Evolutionary conservation across 2,888 invertebrate species (phyloP), one percentile per base, ranked within the genome.

Genomic region (Eristalinus aeneus): DNA sequence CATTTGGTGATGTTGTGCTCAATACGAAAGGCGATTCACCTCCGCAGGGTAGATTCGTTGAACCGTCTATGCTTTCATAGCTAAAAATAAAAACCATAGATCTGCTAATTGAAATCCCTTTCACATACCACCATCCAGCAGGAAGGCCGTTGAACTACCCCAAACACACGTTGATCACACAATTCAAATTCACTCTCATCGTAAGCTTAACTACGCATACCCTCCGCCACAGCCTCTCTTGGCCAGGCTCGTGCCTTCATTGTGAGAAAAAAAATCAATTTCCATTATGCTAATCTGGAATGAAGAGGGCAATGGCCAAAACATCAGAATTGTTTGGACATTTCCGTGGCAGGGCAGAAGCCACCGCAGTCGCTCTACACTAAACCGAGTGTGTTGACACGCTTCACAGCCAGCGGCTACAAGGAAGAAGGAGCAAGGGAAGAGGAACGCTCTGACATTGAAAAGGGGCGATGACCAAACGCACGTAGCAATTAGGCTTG

Each of bases 161-260:
- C 31, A 73, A 58, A 8, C 68, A 69, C 58, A 36, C 32, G 61
- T 64, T 76, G 61, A 69, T 65, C 81, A 69, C 65, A 36, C 69
- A 82, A 81, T 74, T 82, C 71, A 74, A 86, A 81, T 82, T 86
- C 86, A 86, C 86, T 86, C 86, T 86, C 86, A 71, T 74, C 86
- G 77, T 74, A 69, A 74, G 63, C 69, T 36, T 74, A 69, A 64
- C 81, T 46, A 46, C 46, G 16, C 16, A 77, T 67, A 36, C 71
- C 54, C 75, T 75, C 68, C 75, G 53, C 58, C 20, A 16, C 32
- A 34, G 31, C 12, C 53, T 9, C 20, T 20, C 39, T 46, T 10
- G 60, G 5, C 36, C 67, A 10, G 22, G 54, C 58, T 39, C 53
- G 39, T 46, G 36, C 65, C 64, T 76, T 22, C 65, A 60, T 61